Evolutionary conservation across 2,888 invertebrate species (phyloP), one percentile per base, ranked within the genome.

Genomic region (Erebia aethiops): DNA sequence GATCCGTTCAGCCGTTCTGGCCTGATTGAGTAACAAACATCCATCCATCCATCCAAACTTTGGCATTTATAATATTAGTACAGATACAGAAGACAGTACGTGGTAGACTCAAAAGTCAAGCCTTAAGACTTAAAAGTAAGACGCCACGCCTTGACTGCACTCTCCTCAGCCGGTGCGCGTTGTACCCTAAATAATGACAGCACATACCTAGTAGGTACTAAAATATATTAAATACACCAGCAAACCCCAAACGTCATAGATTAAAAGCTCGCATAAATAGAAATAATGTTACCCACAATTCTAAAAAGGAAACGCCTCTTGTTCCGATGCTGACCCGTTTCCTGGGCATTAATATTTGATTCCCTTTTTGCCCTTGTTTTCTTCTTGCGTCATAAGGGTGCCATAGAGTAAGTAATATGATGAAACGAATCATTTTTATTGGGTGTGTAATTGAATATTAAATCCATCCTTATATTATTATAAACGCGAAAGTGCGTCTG

Each of bases 281-380:
- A 71, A 65, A 71, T 71, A 70, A 71, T 66, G 66, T 56, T 56
- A 69, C 71, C 63, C 46, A 64, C 69, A 56, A 68, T 57, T 64
- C 71, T 68, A 70, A 74, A 63, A 41, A 64, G 69, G 62, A 61
- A 66, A 69, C 71, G 70, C 58, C 60, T 49, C 66, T 69, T 64
- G 63, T 72, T 74, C 68, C 60, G 71, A 57, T 54, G 52, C 75
- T 75, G 74, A 71, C 77, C 75, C 74, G 73, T 75, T 77, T 73
- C 69, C 74, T 71, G 70, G 41, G 56, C 18, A 71, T 82, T 78
- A 82, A 82, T 82, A 82, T 82, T 82, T 82, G 74, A 82, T 81
- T 72, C 46, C 68, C 70, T 73, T 75, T 74, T 67, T 57, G 70
- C 74, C 69, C 74, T 75, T 76, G 72, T 70, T 74, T 71, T 71